These are phyloP conservation scores for Melolontha melolontha DNA, from an alignment of 2,888 invertebrate genomes.

Conservation along the genomic window DNA sequence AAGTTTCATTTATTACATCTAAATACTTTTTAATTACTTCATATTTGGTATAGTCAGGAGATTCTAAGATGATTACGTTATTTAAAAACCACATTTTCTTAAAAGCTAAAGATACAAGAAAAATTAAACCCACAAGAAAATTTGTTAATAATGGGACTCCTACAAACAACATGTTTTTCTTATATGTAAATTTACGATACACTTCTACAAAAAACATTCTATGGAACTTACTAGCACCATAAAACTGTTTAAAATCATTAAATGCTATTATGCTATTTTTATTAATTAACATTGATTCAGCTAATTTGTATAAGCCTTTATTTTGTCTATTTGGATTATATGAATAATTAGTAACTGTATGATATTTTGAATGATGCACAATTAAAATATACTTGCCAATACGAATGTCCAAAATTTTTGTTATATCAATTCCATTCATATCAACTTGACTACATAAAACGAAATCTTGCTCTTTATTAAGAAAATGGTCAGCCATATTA, in stretches of 20 bases:
- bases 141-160: slow-evolving; percentile 59
- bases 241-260: slow-evolving; percentile 50
- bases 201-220: slow-evolving; percentile 51
- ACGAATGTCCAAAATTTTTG: slow-evolving; percentile 25
- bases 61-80: slow-evolving; percentile 37
- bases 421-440: slow-evolving; percentile 22
- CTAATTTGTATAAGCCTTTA: slow-evolving; percentile 22
- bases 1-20: slow-evolving; percentile 23
- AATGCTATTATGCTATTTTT: slow-evolving; percentile 50
- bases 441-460: not conserved
- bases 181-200: slow-evolving; percentile 41
- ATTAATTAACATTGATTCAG: slow-evolving; percentile 8
- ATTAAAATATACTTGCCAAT: slow-evolving; percentile 43
- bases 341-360: slow-evolving; percentile 33
- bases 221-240: slow-evolving; percentile 54
- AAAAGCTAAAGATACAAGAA: slow-evolving; percentile 54
- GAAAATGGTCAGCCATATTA: slow-evolving; percentile 18
- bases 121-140: slow-evolving; percentile 59
- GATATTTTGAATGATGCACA: slow-evolving; percentile 43
- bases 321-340: slow-evolving; percentile 45
- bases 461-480: slow-evolving; percentile 18
- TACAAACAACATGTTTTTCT: slow-evolving; percentile 55
- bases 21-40: slow-evolving; percentile 28
- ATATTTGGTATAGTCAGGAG: slow-evolving; percentile 24
- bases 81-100: slow-evolving; percentile 53